Evolutionary conservation across 2,888 invertebrate species (phyloP), one percentile per base, ranked within the genome.

Genomic region (Beris chalybata): DNA sequence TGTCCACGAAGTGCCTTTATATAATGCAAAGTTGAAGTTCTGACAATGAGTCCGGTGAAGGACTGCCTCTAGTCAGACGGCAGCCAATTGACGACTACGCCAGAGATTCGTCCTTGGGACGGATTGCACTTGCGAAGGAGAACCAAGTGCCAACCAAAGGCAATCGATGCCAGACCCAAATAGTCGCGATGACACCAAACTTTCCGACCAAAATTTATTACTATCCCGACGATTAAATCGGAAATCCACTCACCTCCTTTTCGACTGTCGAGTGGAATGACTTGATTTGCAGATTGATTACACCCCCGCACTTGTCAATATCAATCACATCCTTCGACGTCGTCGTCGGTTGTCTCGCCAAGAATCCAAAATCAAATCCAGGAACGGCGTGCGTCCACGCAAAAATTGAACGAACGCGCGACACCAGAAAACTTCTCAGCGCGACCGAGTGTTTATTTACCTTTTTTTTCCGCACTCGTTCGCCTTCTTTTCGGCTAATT

Each of bases 381-480:
- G 15, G 11, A n/a, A 15, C 22, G 13, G 15, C 7, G 13, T 15
- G n/a, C 11, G 47, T 47, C 47, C 47, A 15, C 47, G 15, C 15
- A n/a, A 15, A n/a, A n/a, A 5, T 6, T 11, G n/a, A 47, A 54
- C 32, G 15, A 29, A 15, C 13, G 30, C 31, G 47, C 22, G 45
- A 47, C 31, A 44, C 53, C n/a, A 48, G 32, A 31, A 65, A 29
- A 64, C 52, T 32, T 31, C 67, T 50, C 57, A 7, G 45, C 50
- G 29, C 30, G 54, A 22, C 38, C 12, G 38, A 64, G 53, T 67
- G 67, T 67, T 67, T 67, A 61, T 61, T 61, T 61, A 67, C 67
- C 64, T 67, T 58, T 52, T 31, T 47, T 43, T 38, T 44, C 48
- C 22, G 30, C 55, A 56, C 48, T 50, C 54, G 48, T 22, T 32